Evolutionary conservation across 2,888 invertebrate species (phyloP).

Genomic region (Maniola hyperantus): DNA sequence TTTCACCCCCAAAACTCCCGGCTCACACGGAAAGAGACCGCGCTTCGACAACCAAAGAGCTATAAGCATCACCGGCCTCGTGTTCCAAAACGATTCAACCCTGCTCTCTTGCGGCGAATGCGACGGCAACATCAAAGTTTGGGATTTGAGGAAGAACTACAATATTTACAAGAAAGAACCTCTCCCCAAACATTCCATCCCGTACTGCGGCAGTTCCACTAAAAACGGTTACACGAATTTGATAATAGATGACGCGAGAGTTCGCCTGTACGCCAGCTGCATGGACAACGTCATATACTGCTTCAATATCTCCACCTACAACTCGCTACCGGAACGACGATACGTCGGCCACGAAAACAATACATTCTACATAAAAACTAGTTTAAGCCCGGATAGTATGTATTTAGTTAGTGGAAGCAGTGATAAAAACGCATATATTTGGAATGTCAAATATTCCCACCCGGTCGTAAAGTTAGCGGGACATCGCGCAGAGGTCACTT

Average conservation of each 20-base stretch:
- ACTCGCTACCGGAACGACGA: slow-evolving; percentile 84
- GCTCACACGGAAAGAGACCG: slow-evolving; percentile 75
- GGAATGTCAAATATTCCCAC: slow-evolving; percentile 86
- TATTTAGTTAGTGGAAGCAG: slow-evolving; percentile 95
- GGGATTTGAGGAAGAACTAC: slow-evolving; percentile 94
- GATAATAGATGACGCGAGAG: slow-evolving; percentile 86
- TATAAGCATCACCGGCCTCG: slow-evolving; percentile 91
- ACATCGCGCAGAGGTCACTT: slow-evolving; percentile 93
- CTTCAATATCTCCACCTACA: slow-evolving; percentile 89
- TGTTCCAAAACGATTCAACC: slow-evolving; percentile 90
- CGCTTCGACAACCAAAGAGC: slow-evolving; percentile 79
- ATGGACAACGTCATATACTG: slow-evolving; percentile 93
- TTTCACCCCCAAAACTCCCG: slow-evolving; percentile 74
- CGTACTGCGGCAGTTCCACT: slow-evolving; percentile 88
- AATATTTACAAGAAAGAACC: slow-evolving; percentile 86
- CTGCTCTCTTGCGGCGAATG: slow-evolving; percentile 93
- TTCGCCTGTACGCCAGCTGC: slow-evolving; percentile 91
- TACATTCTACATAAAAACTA: slow-evolving; percentile 93
- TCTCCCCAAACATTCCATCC: slow-evolving; percentile 86
- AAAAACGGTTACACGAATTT: slow-evolving; percentile 90
- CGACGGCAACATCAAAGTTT: slow-evolving; percentile 92
- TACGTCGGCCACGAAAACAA: slow-evolving; percentile 89
- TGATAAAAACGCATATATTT: slow-evolving; percentile 93
- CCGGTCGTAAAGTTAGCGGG: slow-evolving; percentile 88
- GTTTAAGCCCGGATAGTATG: slow-evolving; percentile 89